phyloP scores from a whole-genome alignment of 2,888 invertebrate species.

The Abrostola triplasia region DNA sequence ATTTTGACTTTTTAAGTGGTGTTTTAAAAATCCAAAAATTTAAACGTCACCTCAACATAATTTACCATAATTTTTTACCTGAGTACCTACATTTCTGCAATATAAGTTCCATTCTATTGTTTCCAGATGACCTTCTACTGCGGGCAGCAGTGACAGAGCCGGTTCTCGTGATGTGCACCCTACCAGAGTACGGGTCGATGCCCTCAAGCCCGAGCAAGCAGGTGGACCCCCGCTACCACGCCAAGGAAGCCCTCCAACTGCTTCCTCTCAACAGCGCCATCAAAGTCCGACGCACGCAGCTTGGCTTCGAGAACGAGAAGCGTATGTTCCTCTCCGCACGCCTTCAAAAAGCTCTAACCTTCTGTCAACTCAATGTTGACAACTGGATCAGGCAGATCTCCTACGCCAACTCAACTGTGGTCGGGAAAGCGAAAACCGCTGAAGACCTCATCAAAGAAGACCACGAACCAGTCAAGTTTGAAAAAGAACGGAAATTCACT shows the following conservation, averaged over 20 bases:
- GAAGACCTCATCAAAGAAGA: constrained; percentile 88
- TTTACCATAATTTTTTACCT: no score
- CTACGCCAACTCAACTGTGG: constrained; percentile 80
- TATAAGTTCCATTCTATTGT: background rate
- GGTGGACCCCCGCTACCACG: constrained; percentile 86
- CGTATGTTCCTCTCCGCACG: constrained; percentile 90
- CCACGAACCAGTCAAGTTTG: constrained; percentile 84
- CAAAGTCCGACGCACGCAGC: constrained; percentile 86
- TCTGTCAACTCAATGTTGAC: constrained; percentile 90
- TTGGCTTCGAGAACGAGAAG: constrained; percentile 90
- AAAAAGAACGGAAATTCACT: constrained; percentile 86
- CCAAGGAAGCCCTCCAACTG: constrained; percentile 86
- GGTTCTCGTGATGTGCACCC: constrained; percentile 90
- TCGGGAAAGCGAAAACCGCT: constrained; percentile 81
- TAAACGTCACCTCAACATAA: no score
- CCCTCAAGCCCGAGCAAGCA: constrained; percentile 84
- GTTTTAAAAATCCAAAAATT: no score
- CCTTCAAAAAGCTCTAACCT: constrained; percentile 90
- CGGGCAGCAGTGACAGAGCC: constrained; percentile 90
- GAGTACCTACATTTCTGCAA: background rate
- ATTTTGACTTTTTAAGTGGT: no score
- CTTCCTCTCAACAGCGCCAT: constrained; percentile 79
- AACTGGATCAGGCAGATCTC: constrained; percentile 90
- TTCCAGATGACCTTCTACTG: constrained; percentile 87
- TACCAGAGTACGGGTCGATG: constrained; percentile 86